Evolutionary conservation across 2,113 vertebrate species (phyloP), one percentile per base, ranked within the genome.

Genomic region (Pavo muticus): DNA sequence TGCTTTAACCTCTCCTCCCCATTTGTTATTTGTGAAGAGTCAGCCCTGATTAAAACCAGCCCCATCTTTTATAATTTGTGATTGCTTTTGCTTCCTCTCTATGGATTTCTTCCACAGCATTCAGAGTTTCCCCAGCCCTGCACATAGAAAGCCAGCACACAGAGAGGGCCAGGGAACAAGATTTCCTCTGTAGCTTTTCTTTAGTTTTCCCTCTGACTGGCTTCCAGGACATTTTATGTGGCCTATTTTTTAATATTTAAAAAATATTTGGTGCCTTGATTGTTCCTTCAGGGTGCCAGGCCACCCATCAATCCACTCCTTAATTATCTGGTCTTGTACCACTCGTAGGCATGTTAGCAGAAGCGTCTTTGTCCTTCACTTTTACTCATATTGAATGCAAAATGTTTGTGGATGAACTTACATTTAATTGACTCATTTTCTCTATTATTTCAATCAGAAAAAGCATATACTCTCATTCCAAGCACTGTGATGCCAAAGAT

Each of bases 41-140:
- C 82, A 84, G 82, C 69, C 79, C 85, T 95, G 93, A 97, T 96
- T 95, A 94, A 96, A 97, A 96, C 91, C 95, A 97, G 90, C 69
- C 91, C 78, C 82, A 88, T 95, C 93, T 77, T 95, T 96, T 88
- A 84, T n/a, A 37, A 91, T 74, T 59, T 86, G 84, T 4, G 19
- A 87, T 85, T 88, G 93, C 87, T 73, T 75, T 85, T 86, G 90
- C 82, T 94, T 95, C 94, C 94, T 96, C 93, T 95, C 94, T 72
- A 20, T 69, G 95, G 91, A 95, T 95, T 97, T 95, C 95, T 96
- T 95, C 87, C 95, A 92, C 87, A 84, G 87, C 85, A 95, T 91
- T 96, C 94, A 96, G 88, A 96, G 80, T 96, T 96, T 95, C 96
- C 94, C 83, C 88, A 72, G 65, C 69, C 73, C 70, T 2, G 61